These are phyloP conservation scores for Pygoscelis adeliae DNA, from an alignment of 2,113 vertebrate genomes.

Conservation along the genomic window DNA sequence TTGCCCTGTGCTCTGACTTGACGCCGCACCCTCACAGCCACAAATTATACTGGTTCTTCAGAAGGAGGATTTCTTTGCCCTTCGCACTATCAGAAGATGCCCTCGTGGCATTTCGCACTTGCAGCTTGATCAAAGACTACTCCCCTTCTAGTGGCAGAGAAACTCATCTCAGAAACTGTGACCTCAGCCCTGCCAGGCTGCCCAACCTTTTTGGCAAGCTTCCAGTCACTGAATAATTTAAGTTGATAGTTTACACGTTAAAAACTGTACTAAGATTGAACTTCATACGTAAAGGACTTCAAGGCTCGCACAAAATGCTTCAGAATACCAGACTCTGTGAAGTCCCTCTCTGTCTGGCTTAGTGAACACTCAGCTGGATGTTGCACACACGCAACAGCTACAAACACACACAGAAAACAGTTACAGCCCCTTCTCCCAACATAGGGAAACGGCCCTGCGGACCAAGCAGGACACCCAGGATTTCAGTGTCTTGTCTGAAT, in stretches of 20 bases:
- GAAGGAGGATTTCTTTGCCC: background rate
- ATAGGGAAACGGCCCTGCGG: rapidly evolving
- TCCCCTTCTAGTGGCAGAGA: background rate
- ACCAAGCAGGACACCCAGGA: background rate
- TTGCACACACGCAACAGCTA: background rate
- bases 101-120: background rate
- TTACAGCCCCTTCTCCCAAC: background rate
- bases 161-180: background rate
- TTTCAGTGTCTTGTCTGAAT: background rate
- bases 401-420: background rate
- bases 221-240: background rate
- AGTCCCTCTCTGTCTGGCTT: background rate
- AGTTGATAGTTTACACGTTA: background rate
- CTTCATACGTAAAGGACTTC: background rate
- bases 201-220: background rate
- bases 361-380: background rate
- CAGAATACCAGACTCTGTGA: background rate
- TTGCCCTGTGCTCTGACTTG: background rate
- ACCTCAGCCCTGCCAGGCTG: background rate
- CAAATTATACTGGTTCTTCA: background rate
- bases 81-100: background rate
- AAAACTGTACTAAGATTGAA: background rate
- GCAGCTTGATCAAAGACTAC: background rate
- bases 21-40: rapidly evolving
- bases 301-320: background rate